These are phyloP conservation scores for Poeciliopsis turneri DNA, from an alignment of 2,797 vertebrate genomes.

Conservation along the genomic window DNA sequence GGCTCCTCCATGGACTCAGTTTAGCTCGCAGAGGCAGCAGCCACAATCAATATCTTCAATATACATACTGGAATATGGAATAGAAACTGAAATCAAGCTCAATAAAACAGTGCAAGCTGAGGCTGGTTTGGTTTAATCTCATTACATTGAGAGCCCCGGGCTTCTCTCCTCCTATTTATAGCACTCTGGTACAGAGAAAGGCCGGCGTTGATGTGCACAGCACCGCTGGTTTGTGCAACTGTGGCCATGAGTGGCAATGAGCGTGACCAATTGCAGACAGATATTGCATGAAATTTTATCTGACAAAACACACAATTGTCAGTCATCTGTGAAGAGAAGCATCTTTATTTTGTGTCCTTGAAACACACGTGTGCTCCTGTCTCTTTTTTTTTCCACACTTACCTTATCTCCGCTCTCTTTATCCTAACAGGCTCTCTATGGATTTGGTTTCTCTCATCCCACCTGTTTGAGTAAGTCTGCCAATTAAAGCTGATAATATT, in stretches of 20 bases:
- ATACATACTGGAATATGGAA: constrained; percentile 64
- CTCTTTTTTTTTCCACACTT: constrained; percentile 30
- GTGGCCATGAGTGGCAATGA: constrained; percentile 47
- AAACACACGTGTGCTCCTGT: constrained; percentile 22
- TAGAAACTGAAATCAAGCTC: constrained; percentile 73
- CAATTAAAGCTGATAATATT: constrained; percentile 28
- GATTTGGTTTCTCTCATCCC: constrained; percentile 25
- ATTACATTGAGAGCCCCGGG: constrained; percentile 77
- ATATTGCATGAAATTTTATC: constrained; percentile 60
- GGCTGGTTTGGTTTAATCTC: constrained; percentile 81
- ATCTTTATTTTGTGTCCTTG: constrained; percentile 37
- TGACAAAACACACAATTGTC: constrained; percentile 65
- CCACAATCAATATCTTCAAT: constrained; percentile 62
- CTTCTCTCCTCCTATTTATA: constrained; percentile 79
- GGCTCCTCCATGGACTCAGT: constrained; percentile 38
- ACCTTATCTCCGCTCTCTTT: constrained; percentile 46
- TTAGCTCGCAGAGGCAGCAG: constrained; percentile 42
- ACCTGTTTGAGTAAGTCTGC: constrained; percentile 50
- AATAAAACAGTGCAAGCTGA: constrained; percentile 74
- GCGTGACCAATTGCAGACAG: constrained; percentile 55
- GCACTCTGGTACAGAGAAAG: constrained; percentile 63
- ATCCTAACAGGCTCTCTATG: constrained; percentile 50
- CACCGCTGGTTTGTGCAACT: constrained; percentile 45
- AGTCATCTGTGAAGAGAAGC: constrained; percentile 59
- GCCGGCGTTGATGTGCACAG: constrained; percentile 41